phyloP scores from a whole-genome alignment of 2,113 vertebrate genomes.

The Carlito syrichta region DNA sequence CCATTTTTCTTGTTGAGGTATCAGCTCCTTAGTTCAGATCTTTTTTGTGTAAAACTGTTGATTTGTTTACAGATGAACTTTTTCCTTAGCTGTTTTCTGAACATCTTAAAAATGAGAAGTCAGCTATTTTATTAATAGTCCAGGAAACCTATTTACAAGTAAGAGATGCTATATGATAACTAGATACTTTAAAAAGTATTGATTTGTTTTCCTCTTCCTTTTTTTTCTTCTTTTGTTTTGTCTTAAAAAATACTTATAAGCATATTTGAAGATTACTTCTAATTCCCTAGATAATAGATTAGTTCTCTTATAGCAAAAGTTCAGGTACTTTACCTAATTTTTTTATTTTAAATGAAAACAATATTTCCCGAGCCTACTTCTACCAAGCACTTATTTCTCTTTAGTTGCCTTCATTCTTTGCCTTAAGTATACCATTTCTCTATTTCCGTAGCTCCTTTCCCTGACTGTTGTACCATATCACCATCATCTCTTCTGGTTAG shows the following conservation, averaged over 20 bases:
- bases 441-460: neutral
- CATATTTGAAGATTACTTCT: slow-evolving; percentile 22
- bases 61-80: slow-evolving; percentile 25
- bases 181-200: neutral
- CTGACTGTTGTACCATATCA: neutral
- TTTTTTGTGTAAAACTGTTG: neutral
- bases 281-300: neutral
- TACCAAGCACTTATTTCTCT: neutral
- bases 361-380: neutral
- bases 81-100: slow-evolving; percentile 27
- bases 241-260: neutral
- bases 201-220: neutral
- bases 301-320: neutral
- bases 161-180: neutral
- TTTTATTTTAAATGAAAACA: slow-evolving; percentile 13
- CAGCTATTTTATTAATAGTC: neutral
- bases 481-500: neutral
- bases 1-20: neutral
- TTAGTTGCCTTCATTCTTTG: neutral
- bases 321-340: neutral
- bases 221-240: neutral
- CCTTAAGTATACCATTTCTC: neutral
- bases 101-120: neutral
- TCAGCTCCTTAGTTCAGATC: slow-evolving; percentile 1
- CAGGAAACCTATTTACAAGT: slow-evolving; percentile 20